Evolutionary conservation across 2,888 invertebrate genomes (phyloP).

Genomic region (Trachelus iudaicus): DNA sequence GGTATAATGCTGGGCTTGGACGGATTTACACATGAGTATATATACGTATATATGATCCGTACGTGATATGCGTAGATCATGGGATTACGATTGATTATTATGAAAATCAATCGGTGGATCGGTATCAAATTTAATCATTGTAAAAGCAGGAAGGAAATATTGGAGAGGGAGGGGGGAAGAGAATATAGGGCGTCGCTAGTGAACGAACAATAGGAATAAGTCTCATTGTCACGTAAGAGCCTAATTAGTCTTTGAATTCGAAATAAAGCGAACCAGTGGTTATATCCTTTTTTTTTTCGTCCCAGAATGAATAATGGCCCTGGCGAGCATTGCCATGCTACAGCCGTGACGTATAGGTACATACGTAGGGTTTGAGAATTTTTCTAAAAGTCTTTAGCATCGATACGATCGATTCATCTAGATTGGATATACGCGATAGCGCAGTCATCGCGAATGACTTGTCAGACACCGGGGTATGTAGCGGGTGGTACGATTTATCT

Average conservation of each 20-base stretch:
- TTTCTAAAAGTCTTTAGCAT: neutral
- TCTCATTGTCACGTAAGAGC: neutral
- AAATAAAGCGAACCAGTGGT: neutral
- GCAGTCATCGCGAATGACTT: neutral
- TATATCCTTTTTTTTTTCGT: neutral
- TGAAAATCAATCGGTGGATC: neutral
- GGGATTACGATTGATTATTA: neutral
- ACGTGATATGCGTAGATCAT: neutral
- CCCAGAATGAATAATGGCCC: neutral
- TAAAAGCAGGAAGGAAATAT: neutral
- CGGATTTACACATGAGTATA: neutral
- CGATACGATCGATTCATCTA: neutral
- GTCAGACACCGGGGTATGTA: neutral
- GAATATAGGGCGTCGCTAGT: neutral
- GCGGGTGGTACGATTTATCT: constrained; percentile 12
- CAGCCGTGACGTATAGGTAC: neutral
- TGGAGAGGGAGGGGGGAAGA: fast-evolving
- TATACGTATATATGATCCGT: neutral
- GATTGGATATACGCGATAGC: neutral
- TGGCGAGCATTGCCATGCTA: neutral
- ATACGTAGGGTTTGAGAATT: neutral
- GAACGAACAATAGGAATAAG: neutral
- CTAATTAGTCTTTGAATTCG: neutral
- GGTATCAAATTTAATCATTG: neutral
- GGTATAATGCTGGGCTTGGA: neutral